phyloP scores from a whole-genome alignment of 2,797 vertebrate species.

The Rousettus madagascariensis region DNA sequence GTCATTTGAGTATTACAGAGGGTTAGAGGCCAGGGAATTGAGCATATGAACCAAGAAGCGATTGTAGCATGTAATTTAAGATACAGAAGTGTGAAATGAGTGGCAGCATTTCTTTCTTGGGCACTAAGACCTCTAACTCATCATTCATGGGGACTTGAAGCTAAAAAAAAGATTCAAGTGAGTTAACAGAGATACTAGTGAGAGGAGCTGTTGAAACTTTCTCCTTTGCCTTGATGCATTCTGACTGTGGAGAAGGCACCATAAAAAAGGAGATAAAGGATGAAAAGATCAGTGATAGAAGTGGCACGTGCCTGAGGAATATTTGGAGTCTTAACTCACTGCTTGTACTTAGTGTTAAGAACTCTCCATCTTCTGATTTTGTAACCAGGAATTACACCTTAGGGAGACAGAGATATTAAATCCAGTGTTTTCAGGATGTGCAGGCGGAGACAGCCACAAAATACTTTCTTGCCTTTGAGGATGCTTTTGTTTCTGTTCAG shows the following conservation, averaged over 20 bases:
- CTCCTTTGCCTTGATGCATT: too few relatives aligned
- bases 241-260: too few relatives aligned
- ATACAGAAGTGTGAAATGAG: not conserved
- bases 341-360: not conserved
- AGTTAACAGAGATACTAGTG: too few relatives aligned
- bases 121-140: too few relatives aligned
- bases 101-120: too few relatives aligned
- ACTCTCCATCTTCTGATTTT: not conserved
- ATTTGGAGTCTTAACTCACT: not conserved
- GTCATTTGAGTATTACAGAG: not conserved
- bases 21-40: not conserved
- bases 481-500: not conserved
- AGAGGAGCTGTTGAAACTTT: too few relatives aligned
- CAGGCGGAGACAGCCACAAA: not conserved
- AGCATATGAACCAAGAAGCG: not conserved
- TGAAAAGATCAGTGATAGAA: not conserved
- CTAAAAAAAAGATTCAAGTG: too few relatives aligned
- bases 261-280: rapidly evolving
- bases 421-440: not conserved
- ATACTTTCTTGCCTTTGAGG: not conserved
- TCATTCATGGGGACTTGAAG: too few relatives aligned
- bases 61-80: rapidly evolving
- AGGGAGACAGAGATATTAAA: not conserved
- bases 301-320: too few relatives aligned
- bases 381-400: not conserved